Percentiles rank a stretch among this genome's conserved stretches.
Evolutionary conservation across 2,888 invertebrate genomes (phyloP).

Genomic region (Pedicia rivosa): DNA sequence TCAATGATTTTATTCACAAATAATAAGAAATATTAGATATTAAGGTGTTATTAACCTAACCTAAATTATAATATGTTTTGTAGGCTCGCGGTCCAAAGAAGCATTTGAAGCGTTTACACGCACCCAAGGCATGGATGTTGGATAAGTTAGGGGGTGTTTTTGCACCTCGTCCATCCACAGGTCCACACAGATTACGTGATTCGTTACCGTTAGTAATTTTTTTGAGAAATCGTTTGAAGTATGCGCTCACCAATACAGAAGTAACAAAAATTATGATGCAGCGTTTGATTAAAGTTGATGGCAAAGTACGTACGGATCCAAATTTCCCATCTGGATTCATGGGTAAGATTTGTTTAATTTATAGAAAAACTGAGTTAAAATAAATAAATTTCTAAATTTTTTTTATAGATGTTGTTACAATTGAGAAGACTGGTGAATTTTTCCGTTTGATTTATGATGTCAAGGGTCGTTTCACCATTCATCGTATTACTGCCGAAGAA

Average conservation of each 20-base stretch:
- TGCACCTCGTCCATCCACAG: slow-evolving; percentile 93
- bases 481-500: slow-evolving; percentile 93
- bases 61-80: not conserved
- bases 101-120: slow-evolving; percentile 97
- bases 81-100: slow-evolving; percentile 98
- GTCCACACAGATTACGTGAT: slow-evolving; percentile 95
- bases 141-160: slow-evolving; percentile 97
- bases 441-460: slow-evolving; percentile 98
- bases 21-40: too few species aligned
- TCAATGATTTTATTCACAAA: not conserved
- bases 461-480: slow-evolving; percentile 94
- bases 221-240: slow-evolving; percentile 93
- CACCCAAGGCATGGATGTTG: slow-evolving; percentile 99
- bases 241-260: slow-evolving; percentile 92
- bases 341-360: slow-evolving; percentile 51
- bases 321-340: slow-evolving; percentile 98
- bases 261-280: slow-evolving; percentile 98
- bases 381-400: slow-evolving; percentile 6
- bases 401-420: slow-evolving; percentile 81
- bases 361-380: not conserved
- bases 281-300: slow-evolving; percentile 94
- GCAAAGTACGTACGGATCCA: slow-evolving; percentile 93
- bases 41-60: slow-evolving; percentile 3
- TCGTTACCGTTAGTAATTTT: slow-evolving; percentile 93
- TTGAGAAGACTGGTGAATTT: slow-evolving; percentile 95